Conservation (phyloP, 2,797 vertebrate genomes). For the Gymnocypris eckloni region DNA sequence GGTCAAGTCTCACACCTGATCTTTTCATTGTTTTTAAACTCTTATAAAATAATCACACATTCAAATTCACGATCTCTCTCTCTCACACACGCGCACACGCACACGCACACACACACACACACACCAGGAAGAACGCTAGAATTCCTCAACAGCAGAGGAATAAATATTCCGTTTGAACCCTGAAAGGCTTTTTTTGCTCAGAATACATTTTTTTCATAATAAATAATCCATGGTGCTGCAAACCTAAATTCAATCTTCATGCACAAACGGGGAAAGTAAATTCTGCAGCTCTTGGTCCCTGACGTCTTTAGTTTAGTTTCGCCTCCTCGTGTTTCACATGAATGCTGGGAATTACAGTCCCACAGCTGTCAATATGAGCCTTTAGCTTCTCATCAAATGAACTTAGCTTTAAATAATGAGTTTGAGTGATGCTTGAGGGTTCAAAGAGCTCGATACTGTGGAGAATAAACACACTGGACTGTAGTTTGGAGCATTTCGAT, state of each 20-base stretch:
- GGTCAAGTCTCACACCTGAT: constrained; percentile 57
- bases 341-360: constrained; percentile 32
- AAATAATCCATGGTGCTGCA: constrained; percentile 32
- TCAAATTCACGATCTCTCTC: not conserved
- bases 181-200: constrained; percentile 26
- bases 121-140: constrained; percentile 57
- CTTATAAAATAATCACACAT: constrained; percentile 56
- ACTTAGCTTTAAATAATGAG: not conserved
- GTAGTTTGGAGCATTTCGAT: constrained; percentile 46
- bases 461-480: not conserved
- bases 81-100: no score
- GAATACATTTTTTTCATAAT: constrained; percentile 8
- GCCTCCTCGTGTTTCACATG: constrained; percentile 1
- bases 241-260: constrained; percentile 37
- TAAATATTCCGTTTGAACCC: constrained; percentile 55
- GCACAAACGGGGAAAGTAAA: constrained; percentile 38
- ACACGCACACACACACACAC: not conserved
- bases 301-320: constrained; percentile 10
- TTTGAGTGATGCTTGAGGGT: not conserved
- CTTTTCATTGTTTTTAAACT: constrained; percentile 62
- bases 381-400: not conserved
- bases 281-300: constrained; percentile 54
- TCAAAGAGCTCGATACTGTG: not conserved
- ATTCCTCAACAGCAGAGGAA: constrained; percentile 62
- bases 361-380: constrained; percentile 17